These are phyloP conservation scores for Sarcophaga rosellei DNA, from an alignment of 2,888 invertebrate species.

Conservation along the genomic window DNA sequence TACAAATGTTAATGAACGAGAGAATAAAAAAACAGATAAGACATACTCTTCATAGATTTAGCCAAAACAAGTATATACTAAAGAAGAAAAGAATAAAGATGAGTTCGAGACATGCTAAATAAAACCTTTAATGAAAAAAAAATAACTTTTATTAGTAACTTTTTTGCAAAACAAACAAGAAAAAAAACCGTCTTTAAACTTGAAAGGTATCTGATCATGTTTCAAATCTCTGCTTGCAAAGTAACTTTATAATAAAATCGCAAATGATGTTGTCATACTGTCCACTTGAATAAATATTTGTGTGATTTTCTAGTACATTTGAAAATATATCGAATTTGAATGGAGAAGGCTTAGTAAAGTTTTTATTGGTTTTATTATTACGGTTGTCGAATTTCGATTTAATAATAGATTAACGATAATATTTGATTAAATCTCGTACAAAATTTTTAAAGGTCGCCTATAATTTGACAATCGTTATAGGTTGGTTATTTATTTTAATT, in stretches of 20 bases:
- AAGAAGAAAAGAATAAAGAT: background rate
- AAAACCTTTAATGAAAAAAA: conserved; percentile 12
- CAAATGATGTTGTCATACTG: conserved; percentile 45
- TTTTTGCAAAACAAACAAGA: background rate
- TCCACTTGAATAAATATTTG: conserved; percentile 10
- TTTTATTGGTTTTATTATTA: background rate
- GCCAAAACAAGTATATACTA: background rate
- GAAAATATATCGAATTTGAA: too few species aligned
- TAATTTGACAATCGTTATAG: too few species aligned
- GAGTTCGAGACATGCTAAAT: conserved; percentile 17
- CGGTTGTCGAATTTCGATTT: too few species aligned
- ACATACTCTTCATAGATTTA: conserved; percentile 11
- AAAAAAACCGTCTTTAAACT: conserved; percentile 27
- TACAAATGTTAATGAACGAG: conserved; percentile 33
- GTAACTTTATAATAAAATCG: conserved; percentile 12
- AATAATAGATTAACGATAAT: too few species aligned
- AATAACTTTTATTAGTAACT: background rate
- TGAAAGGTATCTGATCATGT: conserved; percentile 45
- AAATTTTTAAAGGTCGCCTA: too few species aligned
- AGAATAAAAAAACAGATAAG: conserved; percentile 9
- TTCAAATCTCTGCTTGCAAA: conserved; percentile 20
- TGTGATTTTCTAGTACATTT: background rate
- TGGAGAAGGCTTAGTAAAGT: background rate
- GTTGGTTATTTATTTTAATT: too few species aligned
- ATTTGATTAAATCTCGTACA: too few species aligned